phyloP scores from a whole-genome alignment of 1,140 invertebrate species.

The Mycetomoellerius zeteki region DNA sequence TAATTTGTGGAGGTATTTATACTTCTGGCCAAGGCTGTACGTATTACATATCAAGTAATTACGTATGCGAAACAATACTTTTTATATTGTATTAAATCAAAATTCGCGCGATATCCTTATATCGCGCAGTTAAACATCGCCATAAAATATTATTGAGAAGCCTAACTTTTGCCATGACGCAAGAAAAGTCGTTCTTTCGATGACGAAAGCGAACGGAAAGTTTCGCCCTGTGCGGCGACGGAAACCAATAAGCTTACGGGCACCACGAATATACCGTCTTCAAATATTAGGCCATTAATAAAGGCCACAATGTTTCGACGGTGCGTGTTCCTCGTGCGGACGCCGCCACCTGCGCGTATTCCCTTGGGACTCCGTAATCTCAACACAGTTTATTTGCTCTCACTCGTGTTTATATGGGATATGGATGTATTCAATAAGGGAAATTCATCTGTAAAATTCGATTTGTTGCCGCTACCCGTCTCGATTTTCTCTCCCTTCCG shows the following conservation, averaged over 20 bases:
- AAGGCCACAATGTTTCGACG: slow-evolving; percentile 81
- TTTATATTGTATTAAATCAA: not conserved
- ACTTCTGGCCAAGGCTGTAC: no score
- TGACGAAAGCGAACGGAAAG: slow-evolving; percentile 35
- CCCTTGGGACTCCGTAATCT: slow-evolving; percentile 83
- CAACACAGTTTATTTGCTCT: slow-evolving; percentile 84
- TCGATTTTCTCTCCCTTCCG: slow-evolving; percentile 24
- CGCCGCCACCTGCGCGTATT: slow-evolving; percentile 82
- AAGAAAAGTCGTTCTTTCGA: slow-evolving; percentile 9
- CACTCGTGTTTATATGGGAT: slow-evolving; percentile 80
- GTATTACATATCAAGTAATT: not conserved
- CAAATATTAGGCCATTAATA: slow-evolving; percentile 86
- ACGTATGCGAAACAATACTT: not conserved
- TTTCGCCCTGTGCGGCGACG: slow-evolving; percentile 15
- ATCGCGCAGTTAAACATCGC: not conserved
- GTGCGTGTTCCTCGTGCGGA: slow-evolving; percentile 71
- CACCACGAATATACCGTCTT: slow-evolving; percentile 82
- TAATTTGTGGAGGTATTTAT: not conserved
- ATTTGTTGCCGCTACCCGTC: slow-evolving; percentile 74
- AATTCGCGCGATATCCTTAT: not conserved
- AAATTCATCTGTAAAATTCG: slow-evolving; percentile 85
- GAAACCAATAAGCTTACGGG: slow-evolving; percentile 80
- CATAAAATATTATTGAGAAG: not conserved
- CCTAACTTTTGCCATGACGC: not conserved
- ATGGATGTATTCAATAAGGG: slow-evolving; percentile 83